Evolutionary conservation across 2,113 vertebrate genomes (phyloP).

Genomic region (Herpetotheres cachinnans): DNA sequence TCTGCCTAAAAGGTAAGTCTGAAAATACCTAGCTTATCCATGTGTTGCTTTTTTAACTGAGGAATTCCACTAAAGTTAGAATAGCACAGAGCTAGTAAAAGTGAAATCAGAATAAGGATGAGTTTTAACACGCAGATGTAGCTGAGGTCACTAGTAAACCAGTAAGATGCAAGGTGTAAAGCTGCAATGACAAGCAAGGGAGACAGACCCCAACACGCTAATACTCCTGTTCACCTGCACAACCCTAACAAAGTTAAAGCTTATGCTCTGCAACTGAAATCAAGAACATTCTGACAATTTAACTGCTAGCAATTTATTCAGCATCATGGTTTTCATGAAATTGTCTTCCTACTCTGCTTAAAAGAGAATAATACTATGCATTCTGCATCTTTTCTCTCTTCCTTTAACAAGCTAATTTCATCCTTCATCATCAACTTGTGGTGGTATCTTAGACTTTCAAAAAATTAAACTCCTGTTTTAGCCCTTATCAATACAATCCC

Average conservation of each 20-base stretch:
- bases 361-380: background rate
- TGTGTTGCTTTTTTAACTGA: background rate
- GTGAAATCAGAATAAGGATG: background rate
- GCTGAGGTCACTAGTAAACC: background rate
- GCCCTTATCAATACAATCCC: background rate
- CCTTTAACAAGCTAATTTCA: conserved; percentile 36
- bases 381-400: background rate
- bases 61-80: background rate
- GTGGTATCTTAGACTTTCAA: background rate
- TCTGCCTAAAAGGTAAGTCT: background rate
- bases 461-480: conserved; percentile 37
- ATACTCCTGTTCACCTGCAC: background rate
- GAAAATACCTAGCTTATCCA: background rate
- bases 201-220: background rate
- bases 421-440: conserved; percentile 21
- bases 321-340: background rate
- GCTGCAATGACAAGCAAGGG: background rate
- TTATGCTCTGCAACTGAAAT: background rate
- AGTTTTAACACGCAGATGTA: background rate
- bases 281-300: background rate
- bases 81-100: background rate
- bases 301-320: background rate
- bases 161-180: background rate
- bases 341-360: background rate
- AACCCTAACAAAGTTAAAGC: background rate